These are phyloP conservation scores for Dasypolia templi DNA, from an alignment of 2,888 invertebrate genomes.

Conservation along the genomic window DNA sequence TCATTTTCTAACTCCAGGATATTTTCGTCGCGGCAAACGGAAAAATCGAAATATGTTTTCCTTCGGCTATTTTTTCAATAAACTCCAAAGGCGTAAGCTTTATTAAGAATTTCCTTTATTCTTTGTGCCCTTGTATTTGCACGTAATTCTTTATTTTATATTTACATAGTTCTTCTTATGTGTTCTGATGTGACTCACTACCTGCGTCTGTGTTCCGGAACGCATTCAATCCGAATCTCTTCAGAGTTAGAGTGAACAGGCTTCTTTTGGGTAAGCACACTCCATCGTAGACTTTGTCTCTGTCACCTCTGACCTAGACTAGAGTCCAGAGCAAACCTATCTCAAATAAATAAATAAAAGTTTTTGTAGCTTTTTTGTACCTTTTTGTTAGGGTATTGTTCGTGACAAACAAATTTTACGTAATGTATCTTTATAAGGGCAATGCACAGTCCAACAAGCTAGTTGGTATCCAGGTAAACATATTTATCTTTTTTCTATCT, in stretches of 20 bases:
- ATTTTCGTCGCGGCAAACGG: conserved; percentile 35
- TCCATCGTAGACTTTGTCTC: too few relatives aligned
- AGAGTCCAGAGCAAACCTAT: too few relatives aligned
- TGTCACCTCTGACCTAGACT: too few relatives aligned
- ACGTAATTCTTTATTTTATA: not conserved
- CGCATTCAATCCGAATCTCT: too few relatives aligned
- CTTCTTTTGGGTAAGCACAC: too few relatives aligned
- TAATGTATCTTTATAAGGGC: not conserved
- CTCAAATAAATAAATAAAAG: too few relatives aligned
- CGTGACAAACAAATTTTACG: not conserved
- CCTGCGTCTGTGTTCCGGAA: too few relatives aligned
- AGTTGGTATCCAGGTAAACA: not conserved
- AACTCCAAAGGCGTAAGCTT: conserved; percentile 38
- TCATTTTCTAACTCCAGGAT: conserved; percentile 58
- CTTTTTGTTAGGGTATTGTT: not conserved
- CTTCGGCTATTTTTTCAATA: conserved; percentile 52
- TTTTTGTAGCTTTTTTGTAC: not conserved
- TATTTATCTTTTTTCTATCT: not conserved
- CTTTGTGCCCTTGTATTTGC: conserved; percentile 3
- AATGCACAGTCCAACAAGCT: not conserved
- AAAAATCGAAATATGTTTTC: conserved; percentile 54
- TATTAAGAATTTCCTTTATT: conserved; percentile 39
- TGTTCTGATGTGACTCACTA: too few relatives aligned
- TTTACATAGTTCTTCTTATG: not conserved
- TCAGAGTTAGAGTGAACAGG: too few relatives aligned